Base-by-base conservation (phyloP, 2,797 vertebrate genomes). In the Netta rufina region DNA sequence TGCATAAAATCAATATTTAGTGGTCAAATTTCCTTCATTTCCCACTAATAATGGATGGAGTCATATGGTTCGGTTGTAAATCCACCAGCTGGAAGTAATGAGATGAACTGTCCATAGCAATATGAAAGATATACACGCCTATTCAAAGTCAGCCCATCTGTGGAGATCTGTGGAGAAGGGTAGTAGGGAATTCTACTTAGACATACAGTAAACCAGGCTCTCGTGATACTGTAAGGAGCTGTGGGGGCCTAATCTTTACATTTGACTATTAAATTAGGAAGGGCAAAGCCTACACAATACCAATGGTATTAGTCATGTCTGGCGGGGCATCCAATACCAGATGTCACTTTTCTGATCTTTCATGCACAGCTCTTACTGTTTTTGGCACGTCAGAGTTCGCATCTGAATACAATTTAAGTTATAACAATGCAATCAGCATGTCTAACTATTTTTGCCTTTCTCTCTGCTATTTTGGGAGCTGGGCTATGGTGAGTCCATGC, bases 221-320 rank as follows among this genome's bases (percentile, higher is more conserved):
- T 85, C 6, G 3, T 95, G 83, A 94, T 97, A 84, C 74, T 94
- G 36, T 53, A 87, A 71, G 90, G 56, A 79, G 71, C 72, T 89
- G 49, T 79, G 69, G 62, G 73, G 84, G 77, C 87, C 89, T 96
- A 96, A 96, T 96, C 94, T 94, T 97, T 94, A 86, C 90, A 96
- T 97, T 97, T 98, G 87, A 97, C 97, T 97, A 98, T 97, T 98
- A 97, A 97, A 98, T 98, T 97, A 97, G 93, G 71, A 83, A 97
- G 97, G 96, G 96, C 94, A 96, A 95, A 97, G 96, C 95, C 96
- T 97, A 96, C 95, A 97, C 96, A 98, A 98, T 98, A 97, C 97
- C 98, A 94, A 97, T 94, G 90, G 94, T 92, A 98, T 98, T 98
- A 98, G 97, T 98, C 97, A 98, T 97, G 98, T 98, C 98, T 98